phyloP scores from a whole-genome alignment of 2,888 invertebrate species.

The Chalcis sispes region DNA sequence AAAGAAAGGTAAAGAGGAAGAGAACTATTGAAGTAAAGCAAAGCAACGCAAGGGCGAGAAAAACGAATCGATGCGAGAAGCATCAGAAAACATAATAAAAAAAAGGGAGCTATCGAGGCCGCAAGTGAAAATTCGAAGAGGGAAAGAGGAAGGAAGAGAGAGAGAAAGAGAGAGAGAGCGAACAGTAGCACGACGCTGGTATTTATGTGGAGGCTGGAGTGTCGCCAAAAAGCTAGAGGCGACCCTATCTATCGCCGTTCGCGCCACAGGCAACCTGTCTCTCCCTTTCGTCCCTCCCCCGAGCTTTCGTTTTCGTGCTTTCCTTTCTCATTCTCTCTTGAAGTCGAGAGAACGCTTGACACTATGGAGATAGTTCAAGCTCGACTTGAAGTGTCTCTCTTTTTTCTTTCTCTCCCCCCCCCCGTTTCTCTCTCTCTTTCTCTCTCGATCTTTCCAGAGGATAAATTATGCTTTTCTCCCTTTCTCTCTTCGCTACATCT shows the following conservation, averaged over 20 bases:
- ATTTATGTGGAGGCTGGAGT: conserved; percentile 66
- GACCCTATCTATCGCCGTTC: conserved; percentile 70
- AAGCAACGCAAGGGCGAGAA: conserved; percentile 36
- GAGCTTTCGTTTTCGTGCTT: conserved; percentile 13
- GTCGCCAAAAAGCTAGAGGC: conserved; percentile 74
- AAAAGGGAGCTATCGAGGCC: conserved; percentile 27
- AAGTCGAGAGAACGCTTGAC: conserved; percentile 55
- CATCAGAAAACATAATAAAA: conserved; percentile 35
- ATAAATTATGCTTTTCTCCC: conserved; percentile 32
- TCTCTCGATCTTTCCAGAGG: conserved; percentile 53
- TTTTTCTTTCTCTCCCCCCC: conserved; percentile 52
- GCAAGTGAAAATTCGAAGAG: conserved; percentile 46
- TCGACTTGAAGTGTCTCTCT: conserved; percentile 42
- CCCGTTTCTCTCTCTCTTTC: conserved; percentile 44
- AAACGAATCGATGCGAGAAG: conserved; percentile 51
- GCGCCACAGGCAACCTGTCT: conserved; percentile 49
- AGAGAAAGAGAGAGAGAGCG: conserved; percentile 36
- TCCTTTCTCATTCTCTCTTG: conserved; percentile 35
- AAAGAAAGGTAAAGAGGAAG: not conserved
- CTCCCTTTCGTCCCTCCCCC: conserved; percentile 29
- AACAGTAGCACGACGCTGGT: conserved; percentile 48
- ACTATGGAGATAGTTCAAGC: conserved; percentile 50
- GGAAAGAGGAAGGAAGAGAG: conserved; percentile 34
- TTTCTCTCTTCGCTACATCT: conserved; percentile 36
- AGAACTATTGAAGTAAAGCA: conserved; percentile 45